Conservation (phyloP, 2,797 vertebrate species). For the Anableps anableps region DNA sequence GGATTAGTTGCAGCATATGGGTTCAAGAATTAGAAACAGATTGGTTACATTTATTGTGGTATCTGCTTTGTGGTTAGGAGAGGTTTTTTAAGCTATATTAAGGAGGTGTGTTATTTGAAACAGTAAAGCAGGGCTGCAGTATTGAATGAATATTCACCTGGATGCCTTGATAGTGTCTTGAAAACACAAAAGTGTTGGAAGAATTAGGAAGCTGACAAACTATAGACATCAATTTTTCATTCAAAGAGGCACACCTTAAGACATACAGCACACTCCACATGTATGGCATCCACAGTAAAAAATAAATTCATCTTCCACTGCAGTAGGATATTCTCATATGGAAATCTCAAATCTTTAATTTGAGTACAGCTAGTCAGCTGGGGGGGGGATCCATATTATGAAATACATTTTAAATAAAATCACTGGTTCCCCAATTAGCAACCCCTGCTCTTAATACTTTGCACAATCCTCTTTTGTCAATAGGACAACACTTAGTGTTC, state of each 20-base stretch:
- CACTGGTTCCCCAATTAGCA: no score
- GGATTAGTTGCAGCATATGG: conserved; percentile 1
- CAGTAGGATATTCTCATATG: background rate
- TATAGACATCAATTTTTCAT: background rate
- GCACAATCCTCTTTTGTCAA: no score
- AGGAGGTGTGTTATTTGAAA: background rate
- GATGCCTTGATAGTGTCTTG: conserved; percentile 44
- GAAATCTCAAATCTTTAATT: background rate
- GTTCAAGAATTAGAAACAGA: background rate
- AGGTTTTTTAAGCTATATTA: background rate
- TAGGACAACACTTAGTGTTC: no score
- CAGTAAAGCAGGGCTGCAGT: conserved; percentile 11
- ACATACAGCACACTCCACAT: background rate
- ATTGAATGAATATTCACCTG: conserved; percentile 49
- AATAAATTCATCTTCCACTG: background rate
- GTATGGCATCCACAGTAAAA: background rate
- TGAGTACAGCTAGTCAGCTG: background rate
- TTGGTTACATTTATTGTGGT: background rate
- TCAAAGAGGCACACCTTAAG: background rate
- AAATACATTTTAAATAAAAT: no score
- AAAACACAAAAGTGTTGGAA: conserved; percentile 35
- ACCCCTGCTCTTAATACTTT: no score
- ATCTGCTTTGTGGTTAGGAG: background rate
- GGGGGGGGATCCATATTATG: no score
- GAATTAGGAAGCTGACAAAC: conserved; percentile 4